Evolutionary conservation across 2,113 vertebrate species (phyloP).

Genomic region (Sceloporus tristichus): DNA sequence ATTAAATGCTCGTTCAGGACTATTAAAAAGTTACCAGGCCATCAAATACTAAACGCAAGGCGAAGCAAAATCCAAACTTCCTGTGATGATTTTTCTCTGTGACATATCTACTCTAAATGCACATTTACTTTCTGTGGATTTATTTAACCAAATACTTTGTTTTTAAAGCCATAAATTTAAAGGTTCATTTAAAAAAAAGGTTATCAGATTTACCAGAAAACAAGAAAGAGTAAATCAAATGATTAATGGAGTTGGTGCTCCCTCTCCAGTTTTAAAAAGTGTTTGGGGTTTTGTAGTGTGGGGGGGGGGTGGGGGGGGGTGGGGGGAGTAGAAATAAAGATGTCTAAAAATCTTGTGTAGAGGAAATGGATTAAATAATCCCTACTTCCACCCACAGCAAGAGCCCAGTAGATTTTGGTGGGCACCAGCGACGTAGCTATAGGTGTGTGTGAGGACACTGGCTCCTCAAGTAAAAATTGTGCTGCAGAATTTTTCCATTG

Average conservation of each 20-base stretch:
- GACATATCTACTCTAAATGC: slow-evolving; percentile 23
- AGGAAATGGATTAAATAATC: too few relatives aligned
- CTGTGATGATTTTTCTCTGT: background rate
- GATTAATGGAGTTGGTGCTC: background rate
- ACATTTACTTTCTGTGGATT: background rate
- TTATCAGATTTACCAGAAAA: background rate
- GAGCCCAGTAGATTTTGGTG: too few relatives aligned
- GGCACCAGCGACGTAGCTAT: too few relatives aligned
- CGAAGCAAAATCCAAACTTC: slow-evolving; percentile 21
- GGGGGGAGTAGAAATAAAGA: too few relatives aligned
- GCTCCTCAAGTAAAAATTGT: too few relatives aligned
- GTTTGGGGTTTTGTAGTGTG: background rate
- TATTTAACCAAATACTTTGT: background rate
- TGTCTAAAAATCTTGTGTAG: too few relatives aligned
- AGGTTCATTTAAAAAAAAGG: background rate
- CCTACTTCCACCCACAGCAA: too few relatives aligned
- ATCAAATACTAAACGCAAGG: slow-evolving; percentile 57
- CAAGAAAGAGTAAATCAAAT: background rate
- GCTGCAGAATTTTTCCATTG: too few relatives aligned
- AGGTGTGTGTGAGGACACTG: too few relatives aligned
- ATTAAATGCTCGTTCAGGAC: slow-evolving; percentile 72
- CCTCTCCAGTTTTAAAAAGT: too few relatives aligned
- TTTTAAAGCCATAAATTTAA: background rate
- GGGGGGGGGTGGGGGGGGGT: too few relatives aligned
- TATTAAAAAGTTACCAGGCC: slow-evolving; percentile 66